Evolutionary conservation across 30 jellyfish, hydroid and myxozoan species (phyloP).

Genomic region (Cassiopea xamachana): DNA sequence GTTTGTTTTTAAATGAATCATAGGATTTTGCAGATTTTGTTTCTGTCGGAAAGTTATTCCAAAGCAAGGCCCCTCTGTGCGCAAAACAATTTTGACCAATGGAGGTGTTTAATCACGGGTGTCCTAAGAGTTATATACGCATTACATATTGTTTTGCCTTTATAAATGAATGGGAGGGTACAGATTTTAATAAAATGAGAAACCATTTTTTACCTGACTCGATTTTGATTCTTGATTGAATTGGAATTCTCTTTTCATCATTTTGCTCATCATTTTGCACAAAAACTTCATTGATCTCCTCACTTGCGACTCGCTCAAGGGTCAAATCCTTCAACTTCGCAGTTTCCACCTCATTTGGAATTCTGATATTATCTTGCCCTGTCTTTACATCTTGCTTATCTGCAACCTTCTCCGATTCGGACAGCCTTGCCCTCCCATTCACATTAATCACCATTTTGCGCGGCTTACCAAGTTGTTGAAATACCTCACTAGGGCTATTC

Average conservation of each 20-base stretch:
- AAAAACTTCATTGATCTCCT: constrained; percentile 40
- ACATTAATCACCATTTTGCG: constrained; percentile 61
- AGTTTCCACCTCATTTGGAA: not conserved
- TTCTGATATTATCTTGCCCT: not conserved
- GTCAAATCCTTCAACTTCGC: constrained; percentile 21
- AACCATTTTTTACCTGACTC: constrained; percentile 7
- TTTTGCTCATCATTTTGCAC: constrained; percentile 23
- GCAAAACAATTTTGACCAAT: too few species aligned
- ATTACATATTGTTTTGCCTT: too few species aligned
- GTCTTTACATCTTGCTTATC: not conserved
- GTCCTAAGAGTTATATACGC: too few species aligned
- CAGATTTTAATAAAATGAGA: too few species aligned
- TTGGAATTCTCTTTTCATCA: not conserved
- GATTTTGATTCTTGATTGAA: not conserved
- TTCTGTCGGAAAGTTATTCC: too few species aligned
- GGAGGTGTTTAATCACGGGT: too few species aligned
- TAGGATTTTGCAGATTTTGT: too few species aligned
- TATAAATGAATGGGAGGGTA: too few species aligned
- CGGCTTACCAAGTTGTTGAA: constrained; percentile 5
- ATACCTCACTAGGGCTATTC: not conserved
- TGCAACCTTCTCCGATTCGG: not conserved
- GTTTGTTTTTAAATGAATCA: too few species aligned
- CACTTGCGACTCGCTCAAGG: constrained; percentile 34
- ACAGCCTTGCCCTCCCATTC: constrained; percentile 33
- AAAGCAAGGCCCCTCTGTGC: too few species aligned